Evolutionary conservation across 1,140 invertebrate genomes (phyloP).

Genomic region (Pseudomyrmex dendroicus): DNA sequence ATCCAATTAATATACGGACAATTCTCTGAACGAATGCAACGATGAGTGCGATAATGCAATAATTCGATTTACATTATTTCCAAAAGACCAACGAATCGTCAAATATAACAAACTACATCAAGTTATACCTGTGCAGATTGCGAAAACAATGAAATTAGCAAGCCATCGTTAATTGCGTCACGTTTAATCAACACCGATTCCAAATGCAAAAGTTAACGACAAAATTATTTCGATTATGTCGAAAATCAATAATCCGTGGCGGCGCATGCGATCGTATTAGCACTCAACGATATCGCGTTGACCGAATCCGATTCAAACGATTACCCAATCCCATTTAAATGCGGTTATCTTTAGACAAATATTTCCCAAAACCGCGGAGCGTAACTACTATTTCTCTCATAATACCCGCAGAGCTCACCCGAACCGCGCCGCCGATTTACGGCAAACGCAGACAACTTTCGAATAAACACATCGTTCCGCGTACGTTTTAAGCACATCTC

Average conservation of each 20-base stretch:
- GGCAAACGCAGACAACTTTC: slow-evolving; percentile 28
- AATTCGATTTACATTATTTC: not conserved
- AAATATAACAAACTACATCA: not conserved
- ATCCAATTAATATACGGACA: not conserved
- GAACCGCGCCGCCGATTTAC: slow-evolving; percentile 35
- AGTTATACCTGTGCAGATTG: not conserved
- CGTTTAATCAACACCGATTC: not conserved
- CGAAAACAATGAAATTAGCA: slow-evolving; percentile 6
- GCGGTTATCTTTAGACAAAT: slow-evolving; percentile 56
- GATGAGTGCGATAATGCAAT: not conserved
- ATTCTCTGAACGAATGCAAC: not conserved
- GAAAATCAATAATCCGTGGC: slow-evolving; percentile 16
- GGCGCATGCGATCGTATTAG: slow-evolving; percentile 25
- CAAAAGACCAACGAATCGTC: not conserved
- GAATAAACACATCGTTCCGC: slow-evolving; percentile 12
- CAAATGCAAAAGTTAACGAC: slow-evolving; percentile 14
- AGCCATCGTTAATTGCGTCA: not conserved
- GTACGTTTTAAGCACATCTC: slow-evolving; percentile 27
- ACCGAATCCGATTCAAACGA: slow-evolving; percentile 36
- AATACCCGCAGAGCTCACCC: slow-evolving; percentile 3
- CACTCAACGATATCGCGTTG: slow-evolving; percentile 40
- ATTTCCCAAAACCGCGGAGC: slow-evolving; percentile 51
- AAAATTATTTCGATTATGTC: slow-evolving; percentile 43
- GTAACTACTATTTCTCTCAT: slow-evolving; percentile 52
- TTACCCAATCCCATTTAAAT: slow-evolving; percentile 52